Base-by-base conservation (phyloP, 2,888 invertebrate species). In the Lasioglossum marginatum region DNA sequence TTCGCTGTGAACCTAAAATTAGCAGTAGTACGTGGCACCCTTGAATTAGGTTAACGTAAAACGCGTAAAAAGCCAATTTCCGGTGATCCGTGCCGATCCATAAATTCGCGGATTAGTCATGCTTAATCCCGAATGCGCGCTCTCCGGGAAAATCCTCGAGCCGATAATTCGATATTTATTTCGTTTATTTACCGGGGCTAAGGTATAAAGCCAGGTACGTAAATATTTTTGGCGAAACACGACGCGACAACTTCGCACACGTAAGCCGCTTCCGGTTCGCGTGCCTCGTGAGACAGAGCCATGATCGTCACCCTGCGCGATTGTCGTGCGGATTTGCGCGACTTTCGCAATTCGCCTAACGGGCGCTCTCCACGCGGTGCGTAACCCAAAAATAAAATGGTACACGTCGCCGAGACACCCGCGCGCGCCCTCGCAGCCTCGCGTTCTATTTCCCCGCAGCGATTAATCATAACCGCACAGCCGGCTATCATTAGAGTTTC, bases 351-450 rank as follows among this genome's bases (percentile, higher is more conserved):
- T 88, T 87, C 45, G 79, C 82, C 68, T 66, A 81, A 87, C 83
- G 72, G 84, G 83, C 80, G 87, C 81, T 79, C 70, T 52, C 10
- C 70, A 77, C 80, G 71, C 52, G 76, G 80, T 83, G 85, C 82
- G 89, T 87, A 85, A 83, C 82, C 88, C 85, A 89, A 89, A 88
- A 88, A 89, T 89, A 88, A 87, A 87, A 85, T 85, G 66, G 83
- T 81, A 80, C 77, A 85, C 85, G 79, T 77, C 74, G 77, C 76
- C 75, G 34, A 27, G 85, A n/a, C 43, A n/a, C 74, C 81, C 66
- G 60, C 73, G 79, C 63, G n/a, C 74, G 73, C 66, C 60, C 73
- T 75, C 63, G 12, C 57, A 85, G 77, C 60, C 63, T 66, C 66
- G 73, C 79, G 70, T 81, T 87, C 85, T 79, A 85, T 84, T 90